Base-by-base conservation (phyloP, 2,797 vertebrate species). In the Heliangelus exortis region DNA sequence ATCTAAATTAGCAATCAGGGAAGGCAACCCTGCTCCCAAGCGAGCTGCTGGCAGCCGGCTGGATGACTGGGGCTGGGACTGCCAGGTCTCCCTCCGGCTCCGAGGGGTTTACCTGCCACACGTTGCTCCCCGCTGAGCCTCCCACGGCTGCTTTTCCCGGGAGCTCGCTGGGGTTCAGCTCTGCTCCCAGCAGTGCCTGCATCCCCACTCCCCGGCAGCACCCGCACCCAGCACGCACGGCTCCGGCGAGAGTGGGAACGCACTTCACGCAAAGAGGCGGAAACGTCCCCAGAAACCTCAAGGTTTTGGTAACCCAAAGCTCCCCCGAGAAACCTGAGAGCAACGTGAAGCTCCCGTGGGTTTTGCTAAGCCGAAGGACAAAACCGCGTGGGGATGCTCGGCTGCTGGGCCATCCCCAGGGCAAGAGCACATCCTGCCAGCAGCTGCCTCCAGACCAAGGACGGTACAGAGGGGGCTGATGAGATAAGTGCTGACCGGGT, bases 1-100 rank as follows among this genome's bases (percentile, higher is more conserved):
- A 96, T 97, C 96, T 96, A 97, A 97, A 97, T 98, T 97, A 97
- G 97, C 98, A 98, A 98, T 97, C 97, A 97, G 97, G 93, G 95
- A 96, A 97, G 97, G 91, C 93, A 94, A 63, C 26, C 66, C 95
- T 75, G 95, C 97, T 97, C 92, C 93, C 54, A 62, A 41, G 45
- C 15, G 51, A 88, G 80, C 87, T 51, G 90, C 84, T 82, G 3
- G 15, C 65, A 58, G 66, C 58, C 3, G 15, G 53, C 61, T 14
- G 41, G 67, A 74, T 21, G 19, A 29, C 88, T 87, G 89, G 59
- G 84, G 90, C 95, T 80, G 95, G 45, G 43, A 34, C 1, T 9
- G 12, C 21, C 2, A 34, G 55, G 63, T 57, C 68, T 84, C 65
- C 7, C 57, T 4, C 6, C 3, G 2, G 67, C 74, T 53, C 66